Percentiles rank a stretch among this genome's conserved stretches.
These are phyloP conservation scores for Zalophus californianus DNA, from an alignment of 2,797 vertebrate species.

Conservation along the genomic window DNA sequence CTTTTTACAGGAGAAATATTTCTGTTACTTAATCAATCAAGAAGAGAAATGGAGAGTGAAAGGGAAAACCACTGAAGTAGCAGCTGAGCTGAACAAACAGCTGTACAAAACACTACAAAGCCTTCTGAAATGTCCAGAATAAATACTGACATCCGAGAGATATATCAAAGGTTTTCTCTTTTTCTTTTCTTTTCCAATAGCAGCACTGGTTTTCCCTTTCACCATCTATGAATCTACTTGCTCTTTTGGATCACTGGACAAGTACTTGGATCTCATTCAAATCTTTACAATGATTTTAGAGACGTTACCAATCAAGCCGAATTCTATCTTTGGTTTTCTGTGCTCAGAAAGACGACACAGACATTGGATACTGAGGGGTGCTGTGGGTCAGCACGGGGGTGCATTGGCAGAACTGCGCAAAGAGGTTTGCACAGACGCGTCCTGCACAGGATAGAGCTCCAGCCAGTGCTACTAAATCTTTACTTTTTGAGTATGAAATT, in stretches of 20 bases:
- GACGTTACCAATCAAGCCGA: conserved; percentile 48
- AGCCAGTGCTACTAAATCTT: conserved; percentile 67
- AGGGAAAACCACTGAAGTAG: conserved; percentile 79
- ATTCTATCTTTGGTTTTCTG: conserved; percentile 40
- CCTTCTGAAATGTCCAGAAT: conserved; percentile 59
- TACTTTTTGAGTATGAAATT: conserved; percentile 31
- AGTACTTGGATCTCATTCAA: conserved; percentile 42
- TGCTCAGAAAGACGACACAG: conserved; percentile 38
- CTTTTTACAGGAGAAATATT: conserved; percentile 74
- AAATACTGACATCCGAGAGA: conserved; percentile 47
- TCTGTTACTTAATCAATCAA: conserved; percentile 9
- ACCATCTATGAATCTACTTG: conserved; percentile 64
- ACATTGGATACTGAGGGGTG: neutral
- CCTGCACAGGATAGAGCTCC: neutral
- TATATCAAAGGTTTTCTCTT: neutral
- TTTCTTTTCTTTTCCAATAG: conserved; percentile 59
- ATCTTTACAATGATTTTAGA: conserved; percentile 45
- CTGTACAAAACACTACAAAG: conserved; percentile 52
- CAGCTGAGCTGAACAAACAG: conserved; percentile 78
- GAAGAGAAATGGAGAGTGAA: conserved; percentile 78
- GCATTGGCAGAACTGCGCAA: conserved; percentile 17
- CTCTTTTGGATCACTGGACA: conserved; percentile 54
- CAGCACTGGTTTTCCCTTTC: conserved; percentile 82
- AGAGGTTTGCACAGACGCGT: neutral
- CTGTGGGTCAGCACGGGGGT: neutral